phyloP scores from a whole-genome alignment of 2,113 vertebrate species.

The Cephalopholis sonnerati region DNA sequence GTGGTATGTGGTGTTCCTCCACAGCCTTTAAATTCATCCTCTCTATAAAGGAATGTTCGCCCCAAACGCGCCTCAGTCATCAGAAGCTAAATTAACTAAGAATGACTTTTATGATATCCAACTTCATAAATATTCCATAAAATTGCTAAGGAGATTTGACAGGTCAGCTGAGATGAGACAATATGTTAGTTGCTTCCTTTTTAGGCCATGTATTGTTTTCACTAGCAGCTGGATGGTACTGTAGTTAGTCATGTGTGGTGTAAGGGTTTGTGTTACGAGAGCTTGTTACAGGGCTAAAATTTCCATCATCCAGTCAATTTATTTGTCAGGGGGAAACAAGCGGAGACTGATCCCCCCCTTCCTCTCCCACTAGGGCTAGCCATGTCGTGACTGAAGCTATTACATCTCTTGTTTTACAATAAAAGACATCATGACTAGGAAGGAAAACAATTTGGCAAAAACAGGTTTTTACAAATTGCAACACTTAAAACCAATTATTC shows the following conservation, averaged over 20 bases:
- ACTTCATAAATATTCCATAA: conserved; percentile 8
- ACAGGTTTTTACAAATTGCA: conserved; percentile 76
- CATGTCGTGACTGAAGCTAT: conserved; percentile 75
- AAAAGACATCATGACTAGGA: conserved; percentile 71
- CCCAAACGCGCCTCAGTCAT: not conserved
- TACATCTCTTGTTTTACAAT: conserved; percentile 72
- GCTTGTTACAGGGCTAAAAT: conserved; percentile 55
- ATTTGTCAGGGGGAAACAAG: conserved; percentile 60
- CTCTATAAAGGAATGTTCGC: conserved; percentile 14
- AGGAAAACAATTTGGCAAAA: conserved; percentile 75
- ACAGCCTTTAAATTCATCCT: conserved; percentile 32
- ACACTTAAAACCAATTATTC: conserved; percentile 77
- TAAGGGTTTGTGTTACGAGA: conserved; percentile 41
- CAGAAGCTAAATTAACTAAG: conserved; percentile 27
- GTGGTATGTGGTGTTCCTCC: conserved; percentile 40
- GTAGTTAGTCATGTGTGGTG: conserved; percentile 41
- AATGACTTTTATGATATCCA: not conserved
- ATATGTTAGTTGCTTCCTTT: conserved; percentile 42
- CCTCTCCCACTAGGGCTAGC: conserved; percentile 27
- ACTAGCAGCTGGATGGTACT: conserved; percentile 37
- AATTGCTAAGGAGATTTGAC: conserved; percentile 13
- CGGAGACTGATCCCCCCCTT: not conserved
- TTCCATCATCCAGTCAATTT: conserved; percentile 66
- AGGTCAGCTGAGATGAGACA: conserved; percentile 13
- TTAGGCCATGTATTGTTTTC: conserved; percentile 32